These are phyloP conservation scores for Semotilus atromaculatus DNA, from an alignment of 2,797 vertebrate genomes.

Conservation along the genomic window DNA sequence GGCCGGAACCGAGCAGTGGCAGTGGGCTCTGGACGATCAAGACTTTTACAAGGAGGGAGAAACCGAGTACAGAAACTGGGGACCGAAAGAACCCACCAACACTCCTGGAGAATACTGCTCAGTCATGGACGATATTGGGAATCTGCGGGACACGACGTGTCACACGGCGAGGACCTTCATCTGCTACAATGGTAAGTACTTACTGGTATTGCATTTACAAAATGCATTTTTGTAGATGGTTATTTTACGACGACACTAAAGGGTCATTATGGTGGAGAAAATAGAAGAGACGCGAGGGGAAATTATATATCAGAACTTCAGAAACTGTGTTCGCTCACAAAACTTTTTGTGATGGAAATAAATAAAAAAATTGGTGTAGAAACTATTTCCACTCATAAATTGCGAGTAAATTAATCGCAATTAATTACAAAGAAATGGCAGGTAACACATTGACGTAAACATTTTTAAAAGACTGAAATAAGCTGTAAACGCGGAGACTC, in stretches of 20 bases:
- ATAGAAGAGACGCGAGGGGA: no score
- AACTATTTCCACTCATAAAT: no score
- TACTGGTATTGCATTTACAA: neutral
- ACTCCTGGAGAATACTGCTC: rapidly evolving
- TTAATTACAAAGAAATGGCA: no score
- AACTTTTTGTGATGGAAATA: no score
- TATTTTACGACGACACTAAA: neutral
- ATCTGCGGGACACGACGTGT: neutral
- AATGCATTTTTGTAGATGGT: neutral
- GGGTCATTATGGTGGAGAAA: neutral
- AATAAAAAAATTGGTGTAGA: no score
- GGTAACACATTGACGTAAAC: no score
- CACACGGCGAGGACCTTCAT: rapidly evolving
- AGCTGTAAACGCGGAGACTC: neutral
- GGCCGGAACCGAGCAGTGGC: rapidly evolving
- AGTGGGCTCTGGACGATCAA: neutral
- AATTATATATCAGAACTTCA: no score
- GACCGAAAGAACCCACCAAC: rapidly evolving
- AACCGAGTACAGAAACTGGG: neutral
- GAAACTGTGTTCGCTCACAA: no score
- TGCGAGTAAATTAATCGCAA: no score
- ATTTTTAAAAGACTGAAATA: no score
- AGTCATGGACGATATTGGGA: neutral
- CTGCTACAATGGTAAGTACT: neutral
- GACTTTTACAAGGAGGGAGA: neutral